Percentiles rank a stretch among this genome's conserved stretches.
Conservation (phyloP, 2,113 vertebrate species). For the Menura novaehollandiae region DNA sequence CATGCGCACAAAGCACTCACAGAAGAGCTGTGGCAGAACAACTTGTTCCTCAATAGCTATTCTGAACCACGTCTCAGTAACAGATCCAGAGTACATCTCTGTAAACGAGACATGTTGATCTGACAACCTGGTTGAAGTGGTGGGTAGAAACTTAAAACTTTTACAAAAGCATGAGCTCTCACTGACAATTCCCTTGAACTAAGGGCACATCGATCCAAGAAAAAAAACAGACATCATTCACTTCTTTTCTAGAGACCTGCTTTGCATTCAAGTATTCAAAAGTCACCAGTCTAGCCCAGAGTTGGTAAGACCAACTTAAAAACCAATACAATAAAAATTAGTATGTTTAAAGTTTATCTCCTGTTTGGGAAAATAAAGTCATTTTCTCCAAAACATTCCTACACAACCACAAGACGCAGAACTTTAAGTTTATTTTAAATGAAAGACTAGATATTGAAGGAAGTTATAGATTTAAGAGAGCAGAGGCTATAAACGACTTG, state of each 20-base stretch:
- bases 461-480: neutral
- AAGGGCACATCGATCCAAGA: neutral
- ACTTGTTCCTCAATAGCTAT: constrained; percentile 58
- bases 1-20: neutral
- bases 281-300: neutral
- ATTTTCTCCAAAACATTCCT: neutral
- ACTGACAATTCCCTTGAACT: neutral
- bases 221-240: neutral
- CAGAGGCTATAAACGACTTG: neutral
- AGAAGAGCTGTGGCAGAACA: constrained; percentile 56
- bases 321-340: neutral
- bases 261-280: neutral
- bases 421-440: neutral
- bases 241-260: neutral
- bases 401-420: neutral
- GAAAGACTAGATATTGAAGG: neutral
- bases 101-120: constrained; percentile 11
- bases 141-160: neutral
- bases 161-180: neutral
- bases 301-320: neutral
- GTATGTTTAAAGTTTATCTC: neutral
- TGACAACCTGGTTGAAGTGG: neutral
- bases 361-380: neutral
- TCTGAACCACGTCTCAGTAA: constrained; percentile 43
- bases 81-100: constrained; percentile 19